phyloP scores from a whole-genome alignment of 2,113 vertebrate genomes.

The Lasiurus borealis region DNA sequence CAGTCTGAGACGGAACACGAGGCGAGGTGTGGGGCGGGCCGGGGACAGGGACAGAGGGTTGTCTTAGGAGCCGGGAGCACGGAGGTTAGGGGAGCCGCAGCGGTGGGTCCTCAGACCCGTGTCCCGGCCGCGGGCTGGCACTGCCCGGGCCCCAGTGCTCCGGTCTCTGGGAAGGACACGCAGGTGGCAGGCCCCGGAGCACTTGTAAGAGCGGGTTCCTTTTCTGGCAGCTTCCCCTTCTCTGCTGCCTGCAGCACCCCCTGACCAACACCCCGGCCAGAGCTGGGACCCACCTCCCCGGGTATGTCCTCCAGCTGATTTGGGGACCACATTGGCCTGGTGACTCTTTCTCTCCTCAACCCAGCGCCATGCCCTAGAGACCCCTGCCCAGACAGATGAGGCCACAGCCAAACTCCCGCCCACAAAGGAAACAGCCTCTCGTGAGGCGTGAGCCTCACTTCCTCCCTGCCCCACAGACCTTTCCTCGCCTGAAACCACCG shows the following conservation, averaged over 20 bases:
- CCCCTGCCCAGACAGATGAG: not conserved
- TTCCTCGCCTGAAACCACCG: not conserved
- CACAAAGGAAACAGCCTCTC: not conserved
- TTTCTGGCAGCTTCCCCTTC: constrained; percentile 63
- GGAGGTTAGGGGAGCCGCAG: not conserved
- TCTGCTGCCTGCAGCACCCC: not conserved
- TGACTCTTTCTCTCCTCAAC: not conserved
- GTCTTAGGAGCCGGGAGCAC: not conserved
- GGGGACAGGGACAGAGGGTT: not conserved
- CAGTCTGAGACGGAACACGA: not conserved
- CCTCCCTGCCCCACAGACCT: not conserved
- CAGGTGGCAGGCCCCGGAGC: not conserved
- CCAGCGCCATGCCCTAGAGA: not conserved
- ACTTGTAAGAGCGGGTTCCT: constrained; percentile 41
- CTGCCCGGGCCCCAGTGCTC: not conserved
- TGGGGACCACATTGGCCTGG: not conserved
- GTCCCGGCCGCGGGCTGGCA: accelerated
- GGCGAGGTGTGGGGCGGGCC: not conserved
- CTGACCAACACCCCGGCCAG: not conserved
- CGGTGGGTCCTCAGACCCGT: accelerated
- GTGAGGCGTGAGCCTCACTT: not conserved
- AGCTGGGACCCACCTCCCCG: not conserved
- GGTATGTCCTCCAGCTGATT: not conserved
- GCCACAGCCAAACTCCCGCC: not conserved
- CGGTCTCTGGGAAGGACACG: not conserved